Base-by-base conservation (phyloP, 2,888 invertebrate genomes). In the Pteria penguin region DNA sequence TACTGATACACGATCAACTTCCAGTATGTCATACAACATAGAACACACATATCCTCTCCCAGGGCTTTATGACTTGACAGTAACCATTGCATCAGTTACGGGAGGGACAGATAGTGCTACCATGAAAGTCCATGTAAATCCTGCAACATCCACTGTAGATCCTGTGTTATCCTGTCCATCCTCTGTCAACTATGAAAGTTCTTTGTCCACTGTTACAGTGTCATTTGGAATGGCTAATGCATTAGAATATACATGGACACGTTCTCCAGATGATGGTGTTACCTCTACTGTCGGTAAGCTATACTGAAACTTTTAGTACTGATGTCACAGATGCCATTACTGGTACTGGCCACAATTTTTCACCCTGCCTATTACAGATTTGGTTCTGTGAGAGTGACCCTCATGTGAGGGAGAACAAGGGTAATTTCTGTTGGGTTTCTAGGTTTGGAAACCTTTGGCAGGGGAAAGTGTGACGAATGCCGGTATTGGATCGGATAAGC, bases 11-110 rank as follows among this genome's bases (percentile, higher is more conserved):
- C 54, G 36, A 54, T 62, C 67, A 11, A 33, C 61, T 5, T 54
- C 75, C 22, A 11, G 45, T 26, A 33, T 54, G 29, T 27, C 11
- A 11, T 36, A 54, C 45, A 69, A 54, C 18, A 36, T 60, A 2
- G 22, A 72, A 14, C 81, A 85, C 66, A 82, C 79, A 0, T 85
- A 76, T 65, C 3, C 76, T 22, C 77, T 81, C 31, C 73, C 83
- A 18, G 85, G 81, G 2, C 65, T 60, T 11, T 83, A 82, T 60
- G 66, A 55, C 1, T 52, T 82, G 11, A 75, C 58, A 4, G 66
- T 85, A 22, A 72, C 33, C 1, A 68, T 80, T 24, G 78, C 78
- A 57, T 69, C 75, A 24, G 55, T 29, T 22, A 32, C 55, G 14
- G 54, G 45, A 32, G 68, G 62, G 29, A 72, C 70, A 61, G 45